phyloP scores from a whole-genome alignment of 2,797 vertebrate genomes.

The Galago senegalensis region DNA sequence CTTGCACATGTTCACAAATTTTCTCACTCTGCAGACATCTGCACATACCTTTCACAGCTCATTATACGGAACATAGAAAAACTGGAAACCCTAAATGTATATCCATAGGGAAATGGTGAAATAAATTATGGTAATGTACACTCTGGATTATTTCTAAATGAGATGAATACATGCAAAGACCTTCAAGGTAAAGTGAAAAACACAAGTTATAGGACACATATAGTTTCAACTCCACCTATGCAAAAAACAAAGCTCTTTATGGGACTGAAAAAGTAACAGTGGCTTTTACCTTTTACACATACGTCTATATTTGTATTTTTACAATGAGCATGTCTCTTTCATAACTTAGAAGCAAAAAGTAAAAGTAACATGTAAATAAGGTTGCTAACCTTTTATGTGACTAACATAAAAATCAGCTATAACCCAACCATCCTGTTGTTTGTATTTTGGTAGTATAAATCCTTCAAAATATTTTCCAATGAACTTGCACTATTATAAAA shows the following conservation, averaged over 20 bases:
- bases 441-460: conserved; percentile 25
- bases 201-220: background rate
- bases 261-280: background rate
- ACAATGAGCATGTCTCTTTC: background rate
- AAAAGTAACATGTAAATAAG: background rate
- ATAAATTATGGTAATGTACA: conserved; percentile 9
- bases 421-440: background rate
- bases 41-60: background rate
- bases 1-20: background rate
- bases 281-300: background rate
- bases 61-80: background rate
- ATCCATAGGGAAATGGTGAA: background rate
- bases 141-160: conserved; percentile 15
- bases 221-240: background rate
- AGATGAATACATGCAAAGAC: conserved; percentile 23
- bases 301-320: conserved; percentile 46
- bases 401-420: background rate
- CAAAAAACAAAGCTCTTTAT: conserved; percentile 6
- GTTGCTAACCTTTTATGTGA: background rate
- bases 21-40: background rate
- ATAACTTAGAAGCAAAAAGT: conserved; percentile 29
- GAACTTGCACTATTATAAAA: background rate
- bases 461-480: conserved; percentile 38
- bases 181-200: conserved; percentile 39
- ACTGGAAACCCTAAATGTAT: background rate